Conservation (phyloP, 2,888 invertebrate genomes). For the Prionchulus punctatus region DNA sequence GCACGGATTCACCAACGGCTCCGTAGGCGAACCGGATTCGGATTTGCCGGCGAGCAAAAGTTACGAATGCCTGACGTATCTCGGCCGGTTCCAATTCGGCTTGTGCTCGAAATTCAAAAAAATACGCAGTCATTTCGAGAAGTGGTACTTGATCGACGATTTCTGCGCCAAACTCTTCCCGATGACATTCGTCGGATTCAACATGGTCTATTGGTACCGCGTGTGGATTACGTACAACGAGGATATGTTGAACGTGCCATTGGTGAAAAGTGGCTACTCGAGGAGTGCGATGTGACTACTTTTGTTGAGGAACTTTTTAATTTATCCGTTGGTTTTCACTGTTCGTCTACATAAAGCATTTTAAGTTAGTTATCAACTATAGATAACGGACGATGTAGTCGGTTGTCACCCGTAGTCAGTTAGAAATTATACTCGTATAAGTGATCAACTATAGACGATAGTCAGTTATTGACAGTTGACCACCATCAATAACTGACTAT, state of each 20-base stretch:
- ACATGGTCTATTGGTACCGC: conserved; percentile 4
- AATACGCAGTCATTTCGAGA: neutral
- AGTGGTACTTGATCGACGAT: neutral
- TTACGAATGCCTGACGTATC: neutral
- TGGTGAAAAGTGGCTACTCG: neutral
- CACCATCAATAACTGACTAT: too few species aligned
- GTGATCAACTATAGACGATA: too few species aligned
- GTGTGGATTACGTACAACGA: neutral
- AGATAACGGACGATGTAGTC: too few species aligned
- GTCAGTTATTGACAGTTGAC: too few species aligned
- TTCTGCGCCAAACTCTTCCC: conserved; percentile 10
- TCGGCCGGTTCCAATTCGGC: too few species aligned
- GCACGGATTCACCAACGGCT: neutral
- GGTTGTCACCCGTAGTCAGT: too few species aligned
- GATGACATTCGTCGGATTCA: neutral
- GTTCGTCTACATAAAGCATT: too few species aligned
- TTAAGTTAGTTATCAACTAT: too few species aligned
- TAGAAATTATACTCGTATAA: too few species aligned
- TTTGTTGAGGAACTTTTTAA: too few species aligned
- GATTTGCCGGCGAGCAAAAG: neutral
- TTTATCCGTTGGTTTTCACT: too few species aligned
- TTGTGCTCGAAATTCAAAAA: neutral
- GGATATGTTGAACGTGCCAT: neutral
- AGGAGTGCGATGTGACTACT: too few species aligned
- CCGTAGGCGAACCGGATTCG: neutral